Percentiles rank a stretch among this genome's conserved stretches.
These are phyloP conservation scores for Leptopilina myrica DNA, from an alignment of 2,888 invertebrate species.

Conservation along the genomic window DNA sequence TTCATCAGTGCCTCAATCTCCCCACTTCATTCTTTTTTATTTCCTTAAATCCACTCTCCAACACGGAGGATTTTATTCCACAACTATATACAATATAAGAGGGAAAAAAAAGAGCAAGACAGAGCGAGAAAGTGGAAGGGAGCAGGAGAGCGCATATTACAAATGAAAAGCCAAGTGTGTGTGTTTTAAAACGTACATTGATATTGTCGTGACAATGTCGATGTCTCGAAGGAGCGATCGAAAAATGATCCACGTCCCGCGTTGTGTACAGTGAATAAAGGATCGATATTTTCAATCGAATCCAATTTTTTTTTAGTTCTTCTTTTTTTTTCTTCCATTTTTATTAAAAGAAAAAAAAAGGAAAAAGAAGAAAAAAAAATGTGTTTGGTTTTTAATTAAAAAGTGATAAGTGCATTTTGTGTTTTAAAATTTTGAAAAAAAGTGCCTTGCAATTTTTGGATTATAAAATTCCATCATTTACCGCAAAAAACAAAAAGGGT, in stretches of 20 bases:
- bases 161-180: constrained; percentile 43
- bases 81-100: too few relatives aligned
- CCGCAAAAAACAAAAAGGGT: too few relatives aligned
- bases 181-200: constrained; percentile 25
- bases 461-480: constrained; percentile 35
- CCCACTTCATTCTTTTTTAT: too few relatives aligned
- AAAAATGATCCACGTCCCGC: constrained; percentile 7
- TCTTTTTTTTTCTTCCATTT: not conserved
- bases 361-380: not conserved
- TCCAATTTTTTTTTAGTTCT: not conserved
- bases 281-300: constrained; percentile 10
- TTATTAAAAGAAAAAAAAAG: too few relatives aligned
- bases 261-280: constrained; percentile 44
- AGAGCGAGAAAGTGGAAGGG: constrained; percentile 30
- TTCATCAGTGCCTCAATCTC: not conserved
- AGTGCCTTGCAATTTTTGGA: constrained; percentile 42
- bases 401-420: not conserved
- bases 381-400: not conserved
- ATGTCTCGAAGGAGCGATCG: constrained; percentile 12
- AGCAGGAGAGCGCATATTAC: constrained; percentile 33
- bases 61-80: constrained; percentile 36
- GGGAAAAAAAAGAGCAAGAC: too few relatives aligned
- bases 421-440: not conserved
- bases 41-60: not conserved
- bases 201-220: constrained; percentile 25